Conservation (phyloP, 2,888 invertebrate species). For the Heterodera filipjevi region DNA sequence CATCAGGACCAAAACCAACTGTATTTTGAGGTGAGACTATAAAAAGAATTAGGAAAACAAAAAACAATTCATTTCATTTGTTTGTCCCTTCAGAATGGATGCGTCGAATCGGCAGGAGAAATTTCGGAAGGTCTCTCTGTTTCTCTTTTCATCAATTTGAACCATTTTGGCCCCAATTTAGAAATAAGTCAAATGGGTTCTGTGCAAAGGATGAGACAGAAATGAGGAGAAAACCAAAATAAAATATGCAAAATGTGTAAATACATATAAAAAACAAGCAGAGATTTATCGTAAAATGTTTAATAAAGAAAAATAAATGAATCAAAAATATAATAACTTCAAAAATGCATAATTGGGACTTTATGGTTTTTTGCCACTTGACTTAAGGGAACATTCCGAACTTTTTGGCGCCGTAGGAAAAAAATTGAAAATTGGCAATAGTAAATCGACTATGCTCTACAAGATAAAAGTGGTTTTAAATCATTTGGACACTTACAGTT, state of each 20-base stretch:
- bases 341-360: too few species aligned
- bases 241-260: neutral
- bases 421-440: too few species aligned
- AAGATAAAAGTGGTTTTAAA: too few species aligned
- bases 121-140: neutral
- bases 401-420: too few species aligned
- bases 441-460: too few species aligned
- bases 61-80: neutral
- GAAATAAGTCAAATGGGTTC: neutral
- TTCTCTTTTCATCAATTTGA: neutral
- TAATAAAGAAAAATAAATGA: too few species aligned
- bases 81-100: conserved; percentile 18
- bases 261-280: neutral
- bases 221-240: too few species aligned
- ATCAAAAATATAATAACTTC: too few species aligned
- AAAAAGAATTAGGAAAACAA: neutral
- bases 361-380: too few species aligned
- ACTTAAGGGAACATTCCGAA: too few species aligned
- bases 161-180: neutral
- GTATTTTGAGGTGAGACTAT: conserved; percentile 61
- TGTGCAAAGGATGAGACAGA: neutral
- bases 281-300: too few species aligned
- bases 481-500: too few species aligned
- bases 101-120: conserved; percentile 20
- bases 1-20: conserved; percentile 45